Evolutionary conservation across 2,888 invertebrate species (phyloP).

Genomic region (Mesorhabditis spiculigera): DNA sequence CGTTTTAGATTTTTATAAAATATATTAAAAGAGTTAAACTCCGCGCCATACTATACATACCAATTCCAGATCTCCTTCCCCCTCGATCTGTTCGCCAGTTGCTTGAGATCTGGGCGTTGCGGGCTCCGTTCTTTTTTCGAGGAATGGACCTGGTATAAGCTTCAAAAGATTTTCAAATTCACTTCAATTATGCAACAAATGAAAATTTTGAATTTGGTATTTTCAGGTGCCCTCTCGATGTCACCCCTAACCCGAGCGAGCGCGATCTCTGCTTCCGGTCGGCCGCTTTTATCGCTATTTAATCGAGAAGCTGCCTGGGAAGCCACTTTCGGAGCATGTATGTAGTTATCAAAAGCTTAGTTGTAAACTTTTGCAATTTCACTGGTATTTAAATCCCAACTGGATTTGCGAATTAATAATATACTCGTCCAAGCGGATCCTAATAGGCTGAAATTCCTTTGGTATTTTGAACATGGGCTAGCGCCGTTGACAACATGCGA

Average conservation of each 20-base stretch:
- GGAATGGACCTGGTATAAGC: not conserved
- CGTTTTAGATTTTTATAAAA: too few species aligned
- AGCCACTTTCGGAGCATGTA: slow-evolving; percentile 33
- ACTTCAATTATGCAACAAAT: too few species aligned
- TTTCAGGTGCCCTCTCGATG: slow-evolving; percentile 9
- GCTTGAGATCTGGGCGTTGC: slow-evolving; percentile 8
- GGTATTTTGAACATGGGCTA: not conserved
- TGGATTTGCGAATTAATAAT: too few species aligned
- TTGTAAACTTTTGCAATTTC: too few species aligned
- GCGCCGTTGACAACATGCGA: too few species aligned
- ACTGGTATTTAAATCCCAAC: too few species aligned
- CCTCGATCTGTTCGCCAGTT: slow-evolving; percentile 25
- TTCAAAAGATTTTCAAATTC: too few species aligned
- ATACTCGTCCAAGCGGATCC: too few species aligned
- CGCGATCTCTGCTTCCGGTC: slow-evolving; percentile 78
- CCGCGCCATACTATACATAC: too few species aligned
- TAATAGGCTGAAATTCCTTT: too few species aligned
- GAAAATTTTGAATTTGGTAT: too few species aligned
- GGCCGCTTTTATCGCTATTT: slow-evolving; percentile 90
- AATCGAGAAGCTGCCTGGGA: slow-evolving; percentile 70
- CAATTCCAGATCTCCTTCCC: slow-evolving; percentile 34
- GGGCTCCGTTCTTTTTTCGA: not conserved
- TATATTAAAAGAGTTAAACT: too few species aligned
- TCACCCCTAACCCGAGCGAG: slow-evolving; percentile 81
- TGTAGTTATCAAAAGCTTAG: not conserved